Conservation (phyloP, 1,140 invertebrate genomes). For the Listronotus bonariensis region DNA sequence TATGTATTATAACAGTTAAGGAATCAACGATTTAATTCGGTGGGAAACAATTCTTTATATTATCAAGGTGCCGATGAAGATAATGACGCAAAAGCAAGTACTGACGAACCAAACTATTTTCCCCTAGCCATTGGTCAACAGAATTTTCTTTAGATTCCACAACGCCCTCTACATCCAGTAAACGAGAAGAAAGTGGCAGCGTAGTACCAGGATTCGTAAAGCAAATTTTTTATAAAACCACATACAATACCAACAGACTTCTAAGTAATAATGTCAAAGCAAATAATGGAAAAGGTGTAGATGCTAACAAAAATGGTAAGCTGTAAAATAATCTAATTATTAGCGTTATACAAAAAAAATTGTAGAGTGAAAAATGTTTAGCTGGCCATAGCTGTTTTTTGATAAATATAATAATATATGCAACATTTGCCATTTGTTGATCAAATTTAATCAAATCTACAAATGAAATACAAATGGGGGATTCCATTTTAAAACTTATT, state of each 20-base stretch:
- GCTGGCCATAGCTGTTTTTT: too few species aligned
- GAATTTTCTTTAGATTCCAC: constrained; percentile 19
- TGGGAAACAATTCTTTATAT: too few species aligned
- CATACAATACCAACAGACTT: constrained; percentile 2
- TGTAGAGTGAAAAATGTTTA: too few species aligned
- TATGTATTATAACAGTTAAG: too few species aligned
- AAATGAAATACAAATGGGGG: too few species aligned
- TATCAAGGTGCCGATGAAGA: not conserved
- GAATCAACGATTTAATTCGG: too few species aligned
- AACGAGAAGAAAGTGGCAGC: constrained; percentile 12
- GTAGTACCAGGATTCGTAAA: constrained; percentile 4
- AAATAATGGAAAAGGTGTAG: not conserved
- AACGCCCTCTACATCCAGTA: not conserved
- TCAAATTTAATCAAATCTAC: too few species aligned
- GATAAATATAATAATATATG: too few species aligned
- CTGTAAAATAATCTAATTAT: too few species aligned
- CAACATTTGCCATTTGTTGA: too few species aligned
- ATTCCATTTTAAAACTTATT: too few species aligned
- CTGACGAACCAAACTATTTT: constrained; percentile 40
- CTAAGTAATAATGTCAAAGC: not conserved
- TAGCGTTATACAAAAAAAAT: too few species aligned
- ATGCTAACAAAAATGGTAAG: constrained; percentile 1
- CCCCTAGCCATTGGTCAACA: constrained; percentile 51
- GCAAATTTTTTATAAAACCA: constrained; percentile 21
- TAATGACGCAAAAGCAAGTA: not conserved